These are phyloP conservation scores for Eunapius fragilis DNA, from an alignment of 37 sponge, comb jelly and placozoan genomes.

Conservation along the genomic window DNA sequence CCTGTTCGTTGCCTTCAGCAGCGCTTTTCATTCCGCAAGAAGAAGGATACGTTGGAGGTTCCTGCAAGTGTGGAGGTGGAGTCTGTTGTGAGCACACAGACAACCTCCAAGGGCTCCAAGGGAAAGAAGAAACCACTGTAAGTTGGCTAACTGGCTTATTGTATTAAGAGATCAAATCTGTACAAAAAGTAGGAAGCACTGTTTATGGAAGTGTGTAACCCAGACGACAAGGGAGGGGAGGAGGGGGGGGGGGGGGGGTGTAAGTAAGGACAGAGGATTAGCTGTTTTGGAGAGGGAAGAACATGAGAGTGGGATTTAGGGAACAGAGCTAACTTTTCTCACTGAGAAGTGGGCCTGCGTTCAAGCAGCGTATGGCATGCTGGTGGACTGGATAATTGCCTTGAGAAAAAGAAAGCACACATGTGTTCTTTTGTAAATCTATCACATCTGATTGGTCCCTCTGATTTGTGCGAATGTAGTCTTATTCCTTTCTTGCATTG, in stretches of 20 bases:
- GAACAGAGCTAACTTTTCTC: no score
- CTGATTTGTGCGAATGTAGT: background rate
- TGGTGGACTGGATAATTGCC: no score
- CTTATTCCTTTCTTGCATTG: background rate
- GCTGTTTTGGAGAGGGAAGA: no score
- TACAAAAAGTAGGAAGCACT: background rate
- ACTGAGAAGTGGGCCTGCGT: no score
- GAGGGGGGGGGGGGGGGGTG: no score
- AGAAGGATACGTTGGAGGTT: background rate
- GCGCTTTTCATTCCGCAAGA: background rate
- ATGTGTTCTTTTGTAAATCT: background rate
- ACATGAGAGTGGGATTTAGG: no score
- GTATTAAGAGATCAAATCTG: no score
- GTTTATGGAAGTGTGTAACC: background rate
- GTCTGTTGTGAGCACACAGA: background rate
- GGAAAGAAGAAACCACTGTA: background rate
- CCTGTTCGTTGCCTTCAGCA: background rate
- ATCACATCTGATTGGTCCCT: background rate
- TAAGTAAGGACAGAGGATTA: no score
- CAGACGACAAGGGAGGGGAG: no score
- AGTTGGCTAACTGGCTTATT: background rate
- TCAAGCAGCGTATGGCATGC: no score
- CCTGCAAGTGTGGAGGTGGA: constrained; percentile 3
- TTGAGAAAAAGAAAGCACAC: background rate
- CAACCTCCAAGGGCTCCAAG: background rate